Base-by-base conservation (phyloP, 2,113 vertebrate species). In the Gobio gobio region DNA sequence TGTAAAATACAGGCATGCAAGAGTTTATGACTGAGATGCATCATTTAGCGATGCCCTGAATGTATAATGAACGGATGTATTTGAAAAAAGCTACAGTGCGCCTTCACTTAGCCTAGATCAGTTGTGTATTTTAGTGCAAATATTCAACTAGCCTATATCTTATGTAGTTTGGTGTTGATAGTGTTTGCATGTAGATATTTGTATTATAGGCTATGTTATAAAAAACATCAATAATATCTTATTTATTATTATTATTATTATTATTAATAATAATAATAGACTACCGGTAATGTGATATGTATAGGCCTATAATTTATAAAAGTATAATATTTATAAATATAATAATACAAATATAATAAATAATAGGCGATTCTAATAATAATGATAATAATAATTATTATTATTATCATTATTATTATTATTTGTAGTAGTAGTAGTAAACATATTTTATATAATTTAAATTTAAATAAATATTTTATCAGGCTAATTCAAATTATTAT, bases 11-110 rank as follows among this genome's bases (percentile, higher is more conserved):
- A 58, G 12, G 5, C 22, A 40, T 40, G 33, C 3, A n/a, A 9
- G 61, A 33, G 18, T 66, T 80, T 56, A 56, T 82, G 64, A 82
- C 68, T 54, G 26, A 68, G 45, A 56, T 56, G 20, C 47, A 82
- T 70, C 64, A 49, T 82, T 82, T 5, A 70, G 29, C 56, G 80
- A 72, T 16, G 45, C 20, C 2, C 3, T 56, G 49, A 80, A 49
- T 64, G 58, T 64, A 80, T 18, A 26, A 64, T 64, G 59, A 5
- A 24, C 43, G 22, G n/a, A 75, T 75, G 43, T 16, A 29, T 43
- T 7, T 24, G 22, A 29, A 5, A 26, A 36, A 78, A 10, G 40
- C 0, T 40, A 40, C 40, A 7, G 6, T 40, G 5, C 6, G 20
- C 20, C 12, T 24, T 61, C 13, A 36, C 54, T 56, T 56, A 56